These are phyloP conservation scores for Phainopepla nitens DNA, from an alignment of 2,113 vertebrate genomes.

Conservation along the genomic window DNA sequence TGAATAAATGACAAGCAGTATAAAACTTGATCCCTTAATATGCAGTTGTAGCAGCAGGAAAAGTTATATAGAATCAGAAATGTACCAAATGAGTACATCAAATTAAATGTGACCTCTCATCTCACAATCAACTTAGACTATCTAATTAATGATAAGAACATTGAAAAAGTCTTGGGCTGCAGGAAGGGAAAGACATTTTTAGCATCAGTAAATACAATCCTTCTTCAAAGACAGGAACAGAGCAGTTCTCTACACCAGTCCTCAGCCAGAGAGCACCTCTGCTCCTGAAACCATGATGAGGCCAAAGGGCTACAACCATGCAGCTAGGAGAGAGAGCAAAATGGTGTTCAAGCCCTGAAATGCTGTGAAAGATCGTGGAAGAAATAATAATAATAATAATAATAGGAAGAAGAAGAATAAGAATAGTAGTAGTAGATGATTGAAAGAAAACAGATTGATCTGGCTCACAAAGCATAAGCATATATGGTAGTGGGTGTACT, in stretches of 20 bases:
- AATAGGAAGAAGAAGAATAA: background rate
- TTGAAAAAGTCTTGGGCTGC: background rate
- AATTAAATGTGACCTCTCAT: background rate
- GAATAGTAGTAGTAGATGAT: background rate
- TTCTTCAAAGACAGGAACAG: background rate
- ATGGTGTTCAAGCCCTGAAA: background rate
- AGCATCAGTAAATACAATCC: background rate
- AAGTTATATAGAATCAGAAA: background rate
- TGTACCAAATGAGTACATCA: background rate
- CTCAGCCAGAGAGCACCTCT: background rate
- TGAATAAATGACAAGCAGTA: background rate
- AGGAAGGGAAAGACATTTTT: background rate
- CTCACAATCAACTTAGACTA: background rate
- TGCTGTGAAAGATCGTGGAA: background rate
- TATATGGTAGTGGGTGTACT: background rate
- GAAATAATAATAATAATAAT: background rate
- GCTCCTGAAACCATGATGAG: background rate
- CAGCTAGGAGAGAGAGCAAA: background rate
- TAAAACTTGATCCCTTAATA: background rate
- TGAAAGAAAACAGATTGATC: background rate
- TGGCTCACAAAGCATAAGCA: fast-evolving
- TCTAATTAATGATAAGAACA: background rate
- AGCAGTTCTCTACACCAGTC: background rate
- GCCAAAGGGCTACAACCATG: background rate
- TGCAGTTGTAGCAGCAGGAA: background rate